Percentiles rank a stretch among this genome's conserved stretches.
These are phyloP conservation scores for Cyaniris semiargus DNA, from an alignment of 2,888 invertebrate genomes.

Conservation along the genomic window DNA sequence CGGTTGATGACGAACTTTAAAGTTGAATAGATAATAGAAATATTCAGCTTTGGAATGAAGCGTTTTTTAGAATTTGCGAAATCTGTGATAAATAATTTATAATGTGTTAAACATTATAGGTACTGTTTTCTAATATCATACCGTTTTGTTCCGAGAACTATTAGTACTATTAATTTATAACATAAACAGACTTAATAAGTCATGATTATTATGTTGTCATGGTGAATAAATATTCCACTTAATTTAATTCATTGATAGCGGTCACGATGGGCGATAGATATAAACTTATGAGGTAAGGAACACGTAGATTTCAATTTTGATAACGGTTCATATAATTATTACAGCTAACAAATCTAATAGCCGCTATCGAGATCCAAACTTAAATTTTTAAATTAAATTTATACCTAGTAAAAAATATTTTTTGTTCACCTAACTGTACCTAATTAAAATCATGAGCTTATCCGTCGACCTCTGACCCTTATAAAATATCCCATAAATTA, in stretches of 20 bases:
- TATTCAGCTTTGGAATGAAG: no score
- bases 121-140: no score
- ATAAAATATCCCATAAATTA: slow-evolving; percentile 16
- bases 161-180: no score
- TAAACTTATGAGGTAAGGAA: background rate
- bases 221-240: background rate
- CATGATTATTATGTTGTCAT: background rate
- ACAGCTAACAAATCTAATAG: slow-evolving; percentile 16
- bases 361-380: background rate
- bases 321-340: slow-evolving; percentile 17
- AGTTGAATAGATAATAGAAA: no score
- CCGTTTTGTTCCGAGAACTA: no score
- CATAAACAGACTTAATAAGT: no score
- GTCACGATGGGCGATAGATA: background rate
- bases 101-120: no score
- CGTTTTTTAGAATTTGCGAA: background rate
- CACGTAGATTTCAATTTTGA: background rate
- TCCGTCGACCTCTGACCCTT: slow-evolving; percentile 6
- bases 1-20: background rate
- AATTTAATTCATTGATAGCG: background rate
- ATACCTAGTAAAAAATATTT: background rate
- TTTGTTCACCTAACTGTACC: background rate
- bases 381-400: background rate
- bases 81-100: no score
- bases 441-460: slow-evolving; percentile 16